Conservation (phyloP, 2,888 invertebrate species). For the Polymixis lichenea region DNA sequence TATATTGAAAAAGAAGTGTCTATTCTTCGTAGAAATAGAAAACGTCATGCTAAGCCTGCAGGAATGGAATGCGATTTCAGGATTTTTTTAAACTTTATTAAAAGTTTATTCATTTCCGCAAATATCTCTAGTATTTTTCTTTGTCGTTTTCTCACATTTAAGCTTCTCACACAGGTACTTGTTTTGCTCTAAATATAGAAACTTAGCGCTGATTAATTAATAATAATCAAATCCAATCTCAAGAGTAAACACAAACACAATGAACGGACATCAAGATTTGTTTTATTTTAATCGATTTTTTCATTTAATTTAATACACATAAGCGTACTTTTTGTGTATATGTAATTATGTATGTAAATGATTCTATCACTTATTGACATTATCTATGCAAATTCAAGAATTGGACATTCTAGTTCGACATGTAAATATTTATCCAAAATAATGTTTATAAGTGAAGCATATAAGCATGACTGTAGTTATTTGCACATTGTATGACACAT, state of each 20-base stretch:
- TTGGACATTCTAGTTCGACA: not conserved
- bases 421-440: slow-evolving; percentile 44
- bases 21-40: too few relatives aligned
- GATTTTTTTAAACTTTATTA: too few relatives aligned
- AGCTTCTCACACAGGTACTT: not conserved
- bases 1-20: too few relatives aligned
- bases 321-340: slow-evolving; percentile 35
- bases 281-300: slow-evolving; percentile 28
- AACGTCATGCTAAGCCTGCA: too few relatives aligned
- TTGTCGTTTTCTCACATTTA: not conserved
- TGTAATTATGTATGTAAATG: slow-evolving; percentile 54
- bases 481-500: slow-evolving; percentile 80
- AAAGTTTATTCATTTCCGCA: not conserved
- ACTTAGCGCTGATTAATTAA: slow-evolving; percentile 52
- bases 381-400: slow-evolving; percentile 11
- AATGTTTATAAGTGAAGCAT: slow-evolving; percentile 59
- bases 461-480: slow-evolving; percentile 71
- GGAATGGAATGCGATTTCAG: not conserved
- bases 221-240: slow-evolving; percentile 24
- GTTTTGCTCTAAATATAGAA: not conserved
- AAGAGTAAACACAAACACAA: not conserved
- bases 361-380: slow-evolving; percentile 47
- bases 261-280: not conserved
- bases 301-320: slow-evolving; percentile 25
- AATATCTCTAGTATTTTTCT: not conserved